These are phyloP conservation scores for Burhinus oedicnemus DNA, from an alignment of 2,113 vertebrate species.

Conservation along the genomic window DNA sequence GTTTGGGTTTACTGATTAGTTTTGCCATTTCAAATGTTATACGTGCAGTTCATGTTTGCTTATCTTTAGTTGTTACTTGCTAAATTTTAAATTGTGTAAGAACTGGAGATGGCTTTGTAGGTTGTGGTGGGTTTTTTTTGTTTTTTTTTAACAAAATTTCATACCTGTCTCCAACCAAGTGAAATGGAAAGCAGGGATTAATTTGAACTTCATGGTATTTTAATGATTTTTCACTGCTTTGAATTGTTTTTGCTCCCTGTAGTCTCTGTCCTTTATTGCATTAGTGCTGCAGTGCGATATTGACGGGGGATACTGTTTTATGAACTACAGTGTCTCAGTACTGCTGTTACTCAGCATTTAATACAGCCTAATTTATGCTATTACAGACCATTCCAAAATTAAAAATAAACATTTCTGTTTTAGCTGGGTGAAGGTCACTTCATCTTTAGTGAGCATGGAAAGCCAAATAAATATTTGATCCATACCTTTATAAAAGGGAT, in stretches of 20 bases:
- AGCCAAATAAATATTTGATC: background rate
- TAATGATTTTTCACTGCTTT: conserved; percentile 22
- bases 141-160: background rate
- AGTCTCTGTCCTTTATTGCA: background rate
- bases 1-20: background rate
- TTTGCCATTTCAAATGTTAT: background rate
- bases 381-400: background rate
- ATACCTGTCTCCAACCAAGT: background rate
- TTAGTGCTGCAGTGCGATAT: background rate
- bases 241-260: background rate
- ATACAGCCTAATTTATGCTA: background rate
- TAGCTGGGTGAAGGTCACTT: background rate
- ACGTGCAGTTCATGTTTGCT: background rate
- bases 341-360: background rate
- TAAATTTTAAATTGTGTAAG: background rate
- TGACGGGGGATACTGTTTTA: background rate
- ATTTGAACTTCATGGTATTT: background rate
- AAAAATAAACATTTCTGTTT: background rate
- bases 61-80: background rate
- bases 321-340: background rate
- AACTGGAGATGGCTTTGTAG: background rate
- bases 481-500: background rate
- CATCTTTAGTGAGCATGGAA: background rate
- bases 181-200: background rate
- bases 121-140: too few relatives aligned